phyloP scores from a whole-genome alignment of 2,888 invertebrate genomes.

The Tromatobia lineatoria region DNA sequence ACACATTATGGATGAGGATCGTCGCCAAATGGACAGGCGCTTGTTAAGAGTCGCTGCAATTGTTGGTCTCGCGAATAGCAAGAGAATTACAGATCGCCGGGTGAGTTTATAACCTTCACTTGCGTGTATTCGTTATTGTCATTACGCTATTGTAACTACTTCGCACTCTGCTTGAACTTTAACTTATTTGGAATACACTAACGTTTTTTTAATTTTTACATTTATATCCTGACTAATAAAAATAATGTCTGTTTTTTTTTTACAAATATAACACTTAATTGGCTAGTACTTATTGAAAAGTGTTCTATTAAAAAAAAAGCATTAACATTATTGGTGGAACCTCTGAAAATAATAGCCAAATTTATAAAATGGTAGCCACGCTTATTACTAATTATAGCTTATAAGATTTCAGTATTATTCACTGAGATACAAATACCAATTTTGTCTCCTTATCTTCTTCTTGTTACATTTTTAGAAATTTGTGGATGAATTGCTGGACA shows the following conservation, averaged over 20 bases:
- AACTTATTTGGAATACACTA: no score
- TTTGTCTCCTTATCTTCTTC: not conserved
- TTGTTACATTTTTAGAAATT: not conserved
- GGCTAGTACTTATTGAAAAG: no score
- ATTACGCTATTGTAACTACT: not conserved
- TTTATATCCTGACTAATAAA: no score
- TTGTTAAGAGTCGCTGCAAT: conserved; percentile 16
- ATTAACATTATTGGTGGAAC: no score
- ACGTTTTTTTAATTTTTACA: no score
- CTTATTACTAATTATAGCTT: not conserved
- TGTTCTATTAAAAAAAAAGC: not conserved
- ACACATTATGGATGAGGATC: not conserved
- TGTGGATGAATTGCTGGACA: not conserved
- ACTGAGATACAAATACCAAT: not conserved
- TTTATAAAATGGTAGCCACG: not conserved
- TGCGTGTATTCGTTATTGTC: not conserved
- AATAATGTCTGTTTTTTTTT: no score
- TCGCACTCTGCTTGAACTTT: no score
- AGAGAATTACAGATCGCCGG: conserved; percentile 3
- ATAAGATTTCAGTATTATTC: not conserved
- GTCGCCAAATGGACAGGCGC: not conserved
- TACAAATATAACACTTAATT: no score
- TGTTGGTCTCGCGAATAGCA: not conserved
- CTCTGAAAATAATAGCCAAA: no score
- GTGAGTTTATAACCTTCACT: conserved; percentile 15